Conservation (phyloP, 1,140 invertebrate genomes). For the Drosophila insularis region DNA sequence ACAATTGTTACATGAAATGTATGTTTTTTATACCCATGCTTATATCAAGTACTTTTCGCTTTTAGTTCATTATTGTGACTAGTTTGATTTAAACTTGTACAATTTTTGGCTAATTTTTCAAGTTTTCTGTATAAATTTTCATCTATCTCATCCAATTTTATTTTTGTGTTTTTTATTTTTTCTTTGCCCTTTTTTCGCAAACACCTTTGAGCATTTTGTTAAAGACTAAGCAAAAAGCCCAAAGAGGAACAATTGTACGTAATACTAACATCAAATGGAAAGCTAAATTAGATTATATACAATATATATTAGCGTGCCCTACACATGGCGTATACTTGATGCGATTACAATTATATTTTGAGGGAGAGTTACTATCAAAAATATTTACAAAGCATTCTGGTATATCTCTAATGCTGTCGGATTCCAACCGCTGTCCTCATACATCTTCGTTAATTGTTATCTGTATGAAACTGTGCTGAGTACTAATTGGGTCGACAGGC, state of each 20-base stretch:
- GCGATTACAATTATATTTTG: conserved; percentile 52
- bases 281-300: conserved; percentile 47
- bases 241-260: conserved; percentile 63
- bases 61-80: background rate
- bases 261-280: conserved; percentile 18
- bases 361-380: background rate
- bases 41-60: background rate
- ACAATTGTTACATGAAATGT: background rate
- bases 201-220: conserved; percentile 65
- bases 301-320: conserved; percentile 37
- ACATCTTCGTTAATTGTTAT: conserved; percentile 73
- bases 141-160: conserved; percentile 1
- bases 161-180: background rate
- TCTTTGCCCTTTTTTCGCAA: conserved; percentile 18
- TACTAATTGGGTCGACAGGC: conserved; percentile 67
- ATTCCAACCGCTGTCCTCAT: conserved; percentile 26
- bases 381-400: conserved; percentile 47
- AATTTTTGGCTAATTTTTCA: conserved; percentile 67
- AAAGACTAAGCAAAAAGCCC: conserved; percentile 51
- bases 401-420: conserved; percentile 35
- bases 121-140: conserved; percentile 1
- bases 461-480: conserved; percentile 43
- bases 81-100: conserved; percentile 18
- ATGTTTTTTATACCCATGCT: background rate
- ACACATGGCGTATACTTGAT: conserved; percentile 69